phyloP scores from a whole-genome alignment of 2,888 invertebrate species.

The Epinotia brunnichana region DNA sequence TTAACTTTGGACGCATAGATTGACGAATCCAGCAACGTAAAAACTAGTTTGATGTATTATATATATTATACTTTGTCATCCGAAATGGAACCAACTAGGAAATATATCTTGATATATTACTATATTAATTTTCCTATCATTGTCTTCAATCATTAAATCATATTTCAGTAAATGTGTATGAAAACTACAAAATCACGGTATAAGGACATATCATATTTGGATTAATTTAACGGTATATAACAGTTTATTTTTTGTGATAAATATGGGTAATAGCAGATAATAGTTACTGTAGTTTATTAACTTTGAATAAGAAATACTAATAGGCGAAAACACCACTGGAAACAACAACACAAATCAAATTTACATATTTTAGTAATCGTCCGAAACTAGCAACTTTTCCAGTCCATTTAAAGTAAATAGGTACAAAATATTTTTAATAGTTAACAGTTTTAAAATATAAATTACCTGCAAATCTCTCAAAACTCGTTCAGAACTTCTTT shows the following conservation, averaged over 20 bases:
- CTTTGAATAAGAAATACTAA: slow-evolving; percentile 24
- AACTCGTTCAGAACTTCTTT: slow-evolving; percentile 1
- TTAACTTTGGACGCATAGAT: too few species aligned
- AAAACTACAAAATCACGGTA: slow-evolving; percentile 30
- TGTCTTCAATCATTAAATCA: not conserved
- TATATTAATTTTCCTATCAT: not conserved
- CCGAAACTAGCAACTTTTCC: slow-evolving; percentile 3
- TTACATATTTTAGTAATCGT: slow-evolving; percentile 9
- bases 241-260: slow-evolving; percentile 37
- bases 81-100: not conserved
- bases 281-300: slow-evolving; percentile 23
- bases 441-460: slow-evolving; percentile 4
- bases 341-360: slow-evolving; percentile 11
- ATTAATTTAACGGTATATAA: slow-evolving; percentile 18
- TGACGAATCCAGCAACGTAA: too few species aligned
- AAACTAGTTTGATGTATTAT: too few species aligned
- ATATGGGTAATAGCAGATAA: slow-evolving; percentile 17
- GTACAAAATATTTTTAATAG: slow-evolving; percentile 22
- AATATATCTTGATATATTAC: not conserved
- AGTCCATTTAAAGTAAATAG: slow-evolving; percentile 30
- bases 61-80: too few species aligned
- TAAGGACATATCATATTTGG: slow-evolving; percentile 40
- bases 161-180: not conserved
- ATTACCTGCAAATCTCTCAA: not conserved
- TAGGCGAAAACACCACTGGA: slow-evolving; percentile 22